phyloP scores from a whole-genome alignment of 2,888 invertebrate species.

The Pyrocoelia pectoralis region DNA sequence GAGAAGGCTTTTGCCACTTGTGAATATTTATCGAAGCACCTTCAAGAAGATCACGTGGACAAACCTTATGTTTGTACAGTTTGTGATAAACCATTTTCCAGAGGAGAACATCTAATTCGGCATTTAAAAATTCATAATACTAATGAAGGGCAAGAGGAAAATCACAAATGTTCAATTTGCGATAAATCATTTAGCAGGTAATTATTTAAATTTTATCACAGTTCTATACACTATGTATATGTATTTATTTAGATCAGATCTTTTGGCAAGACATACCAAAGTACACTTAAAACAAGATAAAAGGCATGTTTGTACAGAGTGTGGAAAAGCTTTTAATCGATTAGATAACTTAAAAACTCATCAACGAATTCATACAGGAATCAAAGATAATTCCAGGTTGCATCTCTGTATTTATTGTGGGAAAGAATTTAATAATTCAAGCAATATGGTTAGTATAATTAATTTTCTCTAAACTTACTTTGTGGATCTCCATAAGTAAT shows the following conservation, averaged over 20 bases:
- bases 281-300: conserved; percentile 64
- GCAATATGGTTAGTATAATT: conserved; percentile 56
- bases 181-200: conserved; percentile 55
- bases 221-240: background rate
- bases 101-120: conserved; percentile 59
- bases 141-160: conserved; percentile 45
- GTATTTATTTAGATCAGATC: conserved; percentile 65
- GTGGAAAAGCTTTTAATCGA: conserved; percentile 69
- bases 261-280: conserved; percentile 70
- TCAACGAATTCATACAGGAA: conserved; percentile 57
- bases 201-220: background rate
- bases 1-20: conserved; percentile 57
- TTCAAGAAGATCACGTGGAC: conserved; percentile 58
- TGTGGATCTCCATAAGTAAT: too few species aligned
- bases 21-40: conserved; percentile 55
- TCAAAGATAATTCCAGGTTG: conserved; percentile 56
- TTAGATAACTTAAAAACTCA: conserved; percentile 59
- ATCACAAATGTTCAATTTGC: conserved; percentile 58
- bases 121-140: conserved; percentile 57
- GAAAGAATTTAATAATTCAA: conserved; percentile 61
- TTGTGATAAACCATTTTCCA: conserved; percentile 57
- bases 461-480: too few species aligned
- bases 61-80: conserved; percentile 58
- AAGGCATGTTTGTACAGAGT: conserved; percentile 66
- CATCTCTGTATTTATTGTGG: conserved; percentile 61